Base-by-base conservation (phyloP, 2,888 invertebrate genomes). In the Drosophila hawaiiensis region DNA sequence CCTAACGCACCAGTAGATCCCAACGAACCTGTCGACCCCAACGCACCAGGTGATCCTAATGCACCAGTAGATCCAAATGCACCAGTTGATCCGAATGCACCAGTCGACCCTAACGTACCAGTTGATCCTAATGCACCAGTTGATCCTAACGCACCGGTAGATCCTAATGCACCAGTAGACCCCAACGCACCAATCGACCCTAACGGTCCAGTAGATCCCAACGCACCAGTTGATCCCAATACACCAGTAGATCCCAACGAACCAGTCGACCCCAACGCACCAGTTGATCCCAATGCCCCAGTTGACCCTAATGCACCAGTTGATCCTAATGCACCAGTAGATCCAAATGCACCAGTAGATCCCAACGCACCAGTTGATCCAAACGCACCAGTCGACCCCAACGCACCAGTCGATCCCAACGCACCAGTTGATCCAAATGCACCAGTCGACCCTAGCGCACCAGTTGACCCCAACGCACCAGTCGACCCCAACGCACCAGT, bases 1-100 rank as follows among this genome's bases (percentile, higher is more conserved):
- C 37, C 37, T 0, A 37, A 37, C 0, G 0, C 37, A 7, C 37
- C 37, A 19, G 37, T 19, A 0, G 37, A 37, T 0, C 37, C 37
- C 0, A 37, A 7, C 0, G 37, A 19, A 0, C 37, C 39, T 3
- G 4, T 39, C 0, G 41, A 41, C 0, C 39, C 39, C 0, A 41
- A 41, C 0, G n/a, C n/a, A 1, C 39, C 39, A n/a, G n/a, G 9
- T 0, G 39, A 41, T 10, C 39, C 39, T 0, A 41, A 41, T 0
- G 39, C n/a, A 4, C 64, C 80, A 29, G 64, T 62, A 0, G n/a
- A 68, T 12, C 76, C 82, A 0, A 79, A 56, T 0, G 65, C 67
- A 3, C 76, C 76, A 19, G 59, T 55, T 0, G 69, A 80, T 9
- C 70, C 78, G 0, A 80, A 66, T 0, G 60, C 66, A 0, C 73